phyloP scores from a whole-genome alignment of 2,888 invertebrate species.

The Himalopsyche anomala region DNA sequence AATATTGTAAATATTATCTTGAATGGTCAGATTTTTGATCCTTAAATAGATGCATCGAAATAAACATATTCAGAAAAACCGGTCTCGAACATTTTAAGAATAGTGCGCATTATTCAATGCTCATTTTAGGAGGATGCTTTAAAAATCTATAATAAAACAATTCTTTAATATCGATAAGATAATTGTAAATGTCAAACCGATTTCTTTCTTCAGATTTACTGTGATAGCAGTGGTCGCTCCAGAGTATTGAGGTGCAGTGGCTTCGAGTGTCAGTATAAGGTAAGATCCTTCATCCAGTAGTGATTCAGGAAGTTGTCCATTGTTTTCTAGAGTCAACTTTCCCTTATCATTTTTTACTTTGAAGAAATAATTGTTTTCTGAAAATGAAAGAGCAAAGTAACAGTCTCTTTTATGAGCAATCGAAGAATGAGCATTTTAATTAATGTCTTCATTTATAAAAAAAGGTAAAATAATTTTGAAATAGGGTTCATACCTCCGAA shows the following conservation, averaged over 20 bases:
- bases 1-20: neutral
- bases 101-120: too few species aligned
- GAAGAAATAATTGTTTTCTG: neutral
- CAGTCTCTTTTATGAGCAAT: too few species aligned
- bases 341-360: neutral
- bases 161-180: too few species aligned
- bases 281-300: constrained; percentile 56
- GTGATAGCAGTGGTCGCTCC: neutral
- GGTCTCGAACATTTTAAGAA: too few species aligned
- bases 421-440: too few species aligned
- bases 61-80: neutral
- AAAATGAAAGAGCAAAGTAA: too few species aligned
- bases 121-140: too few species aligned
- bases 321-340: neutral
- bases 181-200: neutral
- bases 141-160: too few species aligned
- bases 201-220: neutral
- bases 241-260: constrained; percentile 49
- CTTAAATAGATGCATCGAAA: neutral
- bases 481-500: neutral
- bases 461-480: too few species aligned
- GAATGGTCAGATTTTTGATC: neutral
- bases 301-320: constrained; percentile 53
- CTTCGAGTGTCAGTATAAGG: constrained; percentile 63
- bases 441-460: too few species aligned